A percentile compares a stretch with the other conserved stretches of the same genome.
phyloP scores from a whole-genome alignment of 2,113 vertebrate species.

The Zapornia atra region DNA sequence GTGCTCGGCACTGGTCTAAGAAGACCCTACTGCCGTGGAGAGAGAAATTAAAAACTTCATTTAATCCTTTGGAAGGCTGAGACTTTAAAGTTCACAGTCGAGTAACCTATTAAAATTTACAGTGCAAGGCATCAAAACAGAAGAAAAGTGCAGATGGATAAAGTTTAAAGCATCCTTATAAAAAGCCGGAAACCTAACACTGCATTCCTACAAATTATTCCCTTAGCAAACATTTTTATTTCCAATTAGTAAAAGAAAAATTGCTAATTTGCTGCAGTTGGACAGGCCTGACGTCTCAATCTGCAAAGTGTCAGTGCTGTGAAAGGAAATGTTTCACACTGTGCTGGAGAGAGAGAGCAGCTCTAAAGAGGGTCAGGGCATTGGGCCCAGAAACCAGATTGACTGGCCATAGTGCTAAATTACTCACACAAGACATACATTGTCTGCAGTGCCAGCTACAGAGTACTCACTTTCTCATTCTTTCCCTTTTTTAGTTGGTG shows the following conservation, averaged over 20 bases:
- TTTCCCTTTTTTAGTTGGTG: slow-evolving; percentile 62
- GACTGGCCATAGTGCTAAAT: slow-evolving; percentile 88
- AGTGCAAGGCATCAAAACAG: slow-evolving; percentile 50
- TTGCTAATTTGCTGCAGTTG: slow-evolving; percentile 91
- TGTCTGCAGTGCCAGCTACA: slow-evolving; percentile 87
- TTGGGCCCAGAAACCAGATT: slow-evolving; percentile 89
- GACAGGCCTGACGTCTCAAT: slow-evolving; percentile 94
- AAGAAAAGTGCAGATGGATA: slow-evolving; percentile 20
- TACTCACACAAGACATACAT: slow-evolving; percentile 93
- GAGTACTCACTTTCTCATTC: slow-evolving; percentile 80
- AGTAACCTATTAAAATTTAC: slow-evolving; percentile 52
- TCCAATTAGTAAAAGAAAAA: slow-evolving; percentile 95
- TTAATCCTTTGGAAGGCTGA: slow-evolving; percentile 43
- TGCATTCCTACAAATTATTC: slow-evolving; percentile 78
- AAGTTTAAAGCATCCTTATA: slow-evolving; percentile 54
- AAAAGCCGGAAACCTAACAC: slow-evolving; percentile 68
- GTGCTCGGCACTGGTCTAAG: not conserved
- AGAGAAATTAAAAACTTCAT: slow-evolving; percentile 33
- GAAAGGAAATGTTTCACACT: slow-evolving; percentile 89
- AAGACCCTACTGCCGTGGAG: not conserved
- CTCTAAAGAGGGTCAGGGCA: slow-evolving; percentile 87
- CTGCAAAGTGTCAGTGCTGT: slow-evolving; percentile 89
- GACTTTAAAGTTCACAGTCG: slow-evolving; percentile 63
- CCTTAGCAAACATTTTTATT: slow-evolving; percentile 91
- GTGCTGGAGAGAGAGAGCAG: slow-evolving; percentile 76